These are phyloP conservation scores for Macrotrachela quadricornifera DNA, from an alignment of 1,140 invertebrate genomes.

Conservation along the genomic window DNA sequence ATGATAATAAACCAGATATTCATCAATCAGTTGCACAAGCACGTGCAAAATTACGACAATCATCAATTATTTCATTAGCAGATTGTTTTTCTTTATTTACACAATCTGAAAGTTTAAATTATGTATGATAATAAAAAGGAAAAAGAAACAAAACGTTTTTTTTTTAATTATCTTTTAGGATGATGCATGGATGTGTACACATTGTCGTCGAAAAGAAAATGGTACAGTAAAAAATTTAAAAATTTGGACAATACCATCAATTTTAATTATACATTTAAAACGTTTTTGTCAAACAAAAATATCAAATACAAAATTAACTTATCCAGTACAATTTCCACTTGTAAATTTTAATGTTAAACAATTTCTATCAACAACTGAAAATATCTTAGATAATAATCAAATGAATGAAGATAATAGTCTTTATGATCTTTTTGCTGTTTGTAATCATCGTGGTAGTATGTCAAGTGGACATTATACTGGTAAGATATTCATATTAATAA, in stretches of 20 bases:
- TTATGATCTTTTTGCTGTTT: constrained; percentile 79
- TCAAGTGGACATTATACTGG: constrained; percentile 78
- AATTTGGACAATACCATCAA: constrained; percentile 77
- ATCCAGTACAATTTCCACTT: constrained; percentile 62
- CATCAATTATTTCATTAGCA: constrained; percentile 42
- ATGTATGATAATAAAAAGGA: too few relatives aligned
- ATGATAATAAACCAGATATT: too few relatives aligned
- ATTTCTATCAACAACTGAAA: constrained; percentile 11
- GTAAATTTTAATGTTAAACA: constrained; percentile 17
- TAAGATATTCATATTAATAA: too few relatives aligned
- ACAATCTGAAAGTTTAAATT: constrained; percentile 41
- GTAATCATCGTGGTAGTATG: constrained; percentile 72
- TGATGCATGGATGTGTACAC: constrained; percentile 78
- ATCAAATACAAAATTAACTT: constrained; percentile 51
- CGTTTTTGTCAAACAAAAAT: constrained; percentile 43
- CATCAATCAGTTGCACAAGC: too few relatives aligned
- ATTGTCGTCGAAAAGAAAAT: constrained; percentile 61
- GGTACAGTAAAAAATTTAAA: constrained; percentile 60
- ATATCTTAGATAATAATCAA: constrained; percentile 11
- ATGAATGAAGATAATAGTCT: constrained; percentile 7
- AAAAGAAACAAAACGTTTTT: too few relatives aligned
- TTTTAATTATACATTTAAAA: constrained; percentile 83
- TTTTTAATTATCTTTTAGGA: constrained; percentile 31
- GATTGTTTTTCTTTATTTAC: constrained; percentile 66
- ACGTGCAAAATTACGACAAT: too few relatives aligned